Base-by-base conservation (phyloP, 2,888 invertebrate genomes). In the Agonopterix arenella region DNA sequence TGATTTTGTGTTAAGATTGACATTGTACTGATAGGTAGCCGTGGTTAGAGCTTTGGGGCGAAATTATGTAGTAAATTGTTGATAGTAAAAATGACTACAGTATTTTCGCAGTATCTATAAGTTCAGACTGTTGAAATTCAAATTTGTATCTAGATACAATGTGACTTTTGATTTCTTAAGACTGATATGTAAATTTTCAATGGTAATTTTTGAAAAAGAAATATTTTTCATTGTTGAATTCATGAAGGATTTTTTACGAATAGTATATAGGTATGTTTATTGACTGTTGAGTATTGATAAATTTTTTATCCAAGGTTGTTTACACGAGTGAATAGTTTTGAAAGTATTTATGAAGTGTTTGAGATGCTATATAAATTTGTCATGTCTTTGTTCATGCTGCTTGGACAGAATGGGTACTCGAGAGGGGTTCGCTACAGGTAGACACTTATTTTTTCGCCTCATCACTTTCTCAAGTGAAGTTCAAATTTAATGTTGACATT, bases 381-480 rank as follows among this genome's bases (percentile, higher is more conserved):
- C 52, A 69, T 73, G 73, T 77, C 69, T 74, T 70, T 76, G 73
- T 83, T 78, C 76, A 76, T 66, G 88, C 88, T 71, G 84, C 86
- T 76, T 65, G 79, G 73, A 84, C 77, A 86, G 85, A 80, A 84
- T 68, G 85, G 80, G 70, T 82, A 80, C 66, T 76, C 80, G 77
- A 80, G 84, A 80, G 85, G 73, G 79, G 80, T 80, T 69, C 79
- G 78, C 70, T 78, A 80, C 83, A 85, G 85, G 82, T 86, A 85
- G 83, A 76, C 61, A 62, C 59, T 61, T 7, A 28, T 28, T 58
- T 37, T 48, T 62, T 62, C 63, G 60, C 54, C 61, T 62, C 54
- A 61, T 61, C 56, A 55, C 52, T 54, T 62, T 60, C 59, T 56
- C 50, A 9, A 60, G 52, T 51, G 57, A 62, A 62, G 62, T 66